These are phyloP conservation scores for Centroberyx gerrardi DNA, from an alignment of 2,797 vertebrate species.

Conservation along the genomic window DNA sequence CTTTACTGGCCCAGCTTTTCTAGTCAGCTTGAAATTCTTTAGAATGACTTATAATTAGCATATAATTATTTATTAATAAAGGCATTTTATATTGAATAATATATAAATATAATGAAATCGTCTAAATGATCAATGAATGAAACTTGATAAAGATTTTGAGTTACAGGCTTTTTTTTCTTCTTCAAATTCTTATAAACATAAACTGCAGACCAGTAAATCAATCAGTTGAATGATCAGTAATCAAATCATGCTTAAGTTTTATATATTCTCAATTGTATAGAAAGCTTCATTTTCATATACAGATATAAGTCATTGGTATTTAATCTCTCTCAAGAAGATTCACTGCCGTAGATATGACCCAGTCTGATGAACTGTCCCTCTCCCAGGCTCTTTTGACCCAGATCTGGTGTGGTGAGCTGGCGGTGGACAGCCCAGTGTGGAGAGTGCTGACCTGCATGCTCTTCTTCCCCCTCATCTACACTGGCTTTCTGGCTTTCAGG, in stretches of 20 bases:
- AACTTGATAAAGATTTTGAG: too few relatives aligned
- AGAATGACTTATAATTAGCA: too few relatives aligned
- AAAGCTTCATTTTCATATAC: neutral
- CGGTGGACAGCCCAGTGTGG: constrained; percentile 91
- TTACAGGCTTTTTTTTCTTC: neutral
- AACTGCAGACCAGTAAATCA: neutral
- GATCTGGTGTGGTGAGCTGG: constrained; percentile 96
- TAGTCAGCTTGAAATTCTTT: too few relatives aligned
- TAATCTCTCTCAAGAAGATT: neutral
- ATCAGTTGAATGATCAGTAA: neutral
- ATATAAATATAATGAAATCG: too few relatives aligned
- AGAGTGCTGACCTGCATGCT: constrained; percentile 89
- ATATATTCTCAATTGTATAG: too few relatives aligned
- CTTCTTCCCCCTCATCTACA: constrained; percentile 91
- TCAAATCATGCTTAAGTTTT: too few relatives aligned
- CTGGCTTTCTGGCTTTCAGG: constrained; percentile 84
- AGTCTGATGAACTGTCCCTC: neutral
- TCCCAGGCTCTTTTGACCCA: constrained; percentile 93
- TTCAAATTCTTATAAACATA: neutral
- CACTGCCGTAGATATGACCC: neutral
- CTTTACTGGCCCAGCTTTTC: too few relatives aligned
- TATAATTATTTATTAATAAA: too few relatives aligned
- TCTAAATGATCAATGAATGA: too few relatives aligned
- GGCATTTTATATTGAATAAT: too few relatives aligned
- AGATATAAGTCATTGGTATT: neutral